Conservation (phyloP, 2,888 invertebrate genomes). For the Fragum sueziense region DNA sequence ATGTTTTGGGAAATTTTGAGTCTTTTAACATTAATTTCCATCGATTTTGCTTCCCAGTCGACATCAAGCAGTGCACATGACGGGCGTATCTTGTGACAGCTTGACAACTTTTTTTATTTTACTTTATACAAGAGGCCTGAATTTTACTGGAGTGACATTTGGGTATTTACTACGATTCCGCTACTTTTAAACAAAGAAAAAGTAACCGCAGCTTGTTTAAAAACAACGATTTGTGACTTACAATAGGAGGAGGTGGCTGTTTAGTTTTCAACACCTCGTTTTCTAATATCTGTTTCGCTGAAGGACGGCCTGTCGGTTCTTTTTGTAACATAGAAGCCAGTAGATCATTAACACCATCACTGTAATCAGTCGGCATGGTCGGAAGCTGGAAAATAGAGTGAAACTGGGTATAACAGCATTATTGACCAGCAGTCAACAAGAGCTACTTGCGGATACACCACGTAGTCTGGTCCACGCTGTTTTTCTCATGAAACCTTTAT, state of each 20-base stretch:
- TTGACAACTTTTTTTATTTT: too few relatives aligned
- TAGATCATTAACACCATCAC: conserved; percentile 24
- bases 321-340: conserved; percentile 34
- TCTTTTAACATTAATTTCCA: too few relatives aligned
- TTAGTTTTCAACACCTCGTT: conserved; percentile 26
- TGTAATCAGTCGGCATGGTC: conserved; percentile 45
- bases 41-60: too few relatives aligned
- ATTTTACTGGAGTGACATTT: too few relatives aligned
- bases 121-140: too few relatives aligned
- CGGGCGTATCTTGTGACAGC: too few relatives aligned
- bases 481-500: too few relatives aligned
- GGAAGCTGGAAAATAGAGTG: conserved; percentile 28
- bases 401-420: neutral
- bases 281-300: conserved; percentile 36
- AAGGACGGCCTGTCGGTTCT: conserved; percentile 36
- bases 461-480: neutral
- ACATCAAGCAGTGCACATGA: too few relatives aligned
- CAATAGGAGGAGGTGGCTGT: conserved; percentile 33
- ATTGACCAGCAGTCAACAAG: neutral
- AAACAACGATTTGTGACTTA: conserved; percentile 13
- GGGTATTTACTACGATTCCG: too few relatives aligned
- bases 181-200: too few relatives aligned
- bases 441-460: neutral
- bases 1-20: too few relatives aligned
- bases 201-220: too few relatives aligned